Evolutionary conservation across 2,113 vertebrate genomes (phyloP).

Genomic region (Daphoenositta chrysoptera): DNA sequence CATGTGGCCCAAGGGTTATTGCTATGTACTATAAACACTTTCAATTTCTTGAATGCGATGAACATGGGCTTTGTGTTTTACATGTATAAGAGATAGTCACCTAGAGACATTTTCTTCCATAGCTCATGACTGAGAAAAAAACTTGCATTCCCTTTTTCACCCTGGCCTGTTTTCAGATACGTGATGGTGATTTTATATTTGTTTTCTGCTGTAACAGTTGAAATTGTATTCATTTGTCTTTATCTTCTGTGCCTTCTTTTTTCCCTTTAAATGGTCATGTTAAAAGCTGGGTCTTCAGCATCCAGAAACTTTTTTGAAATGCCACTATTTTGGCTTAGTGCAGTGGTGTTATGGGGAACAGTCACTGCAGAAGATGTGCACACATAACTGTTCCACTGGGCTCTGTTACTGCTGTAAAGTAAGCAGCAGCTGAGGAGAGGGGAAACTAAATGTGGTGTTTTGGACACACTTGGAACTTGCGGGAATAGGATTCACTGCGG

Average conservation of each 20-base stretch:
- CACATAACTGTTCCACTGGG: rapidly evolving
- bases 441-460: background rate
- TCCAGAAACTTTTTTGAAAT: background rate
- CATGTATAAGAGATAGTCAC: background rate
- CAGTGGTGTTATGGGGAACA: background rate
- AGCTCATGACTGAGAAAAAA: background rate
- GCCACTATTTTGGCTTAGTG: background rate
- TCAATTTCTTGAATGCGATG: background rate
- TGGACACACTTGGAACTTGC: background rate
- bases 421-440: background rate
- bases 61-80: background rate
- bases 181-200: background rate
- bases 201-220: background rate
- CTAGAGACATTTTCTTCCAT: background rate
- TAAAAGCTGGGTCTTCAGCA: background rate
- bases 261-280: background rate
- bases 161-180: background rate
- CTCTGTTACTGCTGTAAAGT: background rate
- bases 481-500: background rate
- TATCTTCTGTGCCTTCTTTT: background rate
- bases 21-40: background rate
- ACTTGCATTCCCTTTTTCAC: background rate
- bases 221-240: background rate
- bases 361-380: background rate
- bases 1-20: background rate